These are phyloP conservation scores for Helicorthomorpha holstii DNA, from an alignment of 1,140 invertebrate genomes.

Conservation along the genomic window DNA sequence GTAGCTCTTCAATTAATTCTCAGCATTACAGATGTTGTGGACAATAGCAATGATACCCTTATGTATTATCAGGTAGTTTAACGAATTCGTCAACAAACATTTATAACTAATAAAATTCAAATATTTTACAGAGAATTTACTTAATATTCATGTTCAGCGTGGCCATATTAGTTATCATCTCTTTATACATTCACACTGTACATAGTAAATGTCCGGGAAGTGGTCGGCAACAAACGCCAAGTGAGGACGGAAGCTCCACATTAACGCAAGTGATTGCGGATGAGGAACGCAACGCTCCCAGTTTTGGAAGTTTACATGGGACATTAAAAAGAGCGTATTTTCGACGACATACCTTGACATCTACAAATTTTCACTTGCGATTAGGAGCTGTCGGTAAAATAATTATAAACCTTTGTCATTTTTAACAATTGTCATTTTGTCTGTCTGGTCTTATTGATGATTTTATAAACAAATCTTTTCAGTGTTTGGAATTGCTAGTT, in stretches of 20 bases:
- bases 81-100: not conserved
- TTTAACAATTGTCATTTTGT: not conserved
- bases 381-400: conserved; percentile 42
- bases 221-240: not conserved
- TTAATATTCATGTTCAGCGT: not conserved
- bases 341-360: conserved; percentile 31
- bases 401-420: not conserved
- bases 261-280: not conserved
- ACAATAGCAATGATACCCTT: conserved; percentile 33
- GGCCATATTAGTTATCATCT: not conserved
- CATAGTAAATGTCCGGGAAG: not conserved
- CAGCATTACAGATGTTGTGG: conserved; percentile 39
- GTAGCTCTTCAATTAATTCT: conserved; percentile 39
- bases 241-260: not conserved
- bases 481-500: conserved; percentile 47
- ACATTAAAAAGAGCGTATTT: conserved; percentile 39
- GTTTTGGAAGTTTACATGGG: conserved; percentile 15
- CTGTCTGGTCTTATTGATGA: not conserved
- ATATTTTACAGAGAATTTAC: not conserved
- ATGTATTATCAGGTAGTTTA: conserved; percentile 40
- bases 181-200: conserved; percentile 1
- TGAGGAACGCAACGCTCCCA: not conserved
- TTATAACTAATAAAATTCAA: not conserved
- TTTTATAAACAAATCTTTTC: conserved; percentile 12
- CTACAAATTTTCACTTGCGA: conserved; percentile 44